Conservation (phyloP, 2,113 vertebrate genomes). For the Sebastes schlegelii region DNA sequence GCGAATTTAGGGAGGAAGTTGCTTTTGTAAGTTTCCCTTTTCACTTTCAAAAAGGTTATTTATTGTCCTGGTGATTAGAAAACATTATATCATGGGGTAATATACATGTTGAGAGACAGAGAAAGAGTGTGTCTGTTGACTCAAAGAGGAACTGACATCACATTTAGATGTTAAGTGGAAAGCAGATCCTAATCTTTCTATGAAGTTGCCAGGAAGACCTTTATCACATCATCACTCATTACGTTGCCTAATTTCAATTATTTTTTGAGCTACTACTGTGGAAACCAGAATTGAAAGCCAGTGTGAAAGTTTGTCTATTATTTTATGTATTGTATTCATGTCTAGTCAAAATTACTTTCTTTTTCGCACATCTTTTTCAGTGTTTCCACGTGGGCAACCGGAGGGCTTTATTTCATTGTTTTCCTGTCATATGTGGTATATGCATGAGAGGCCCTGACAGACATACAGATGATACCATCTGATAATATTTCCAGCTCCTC, state of each 20-base stretch:
- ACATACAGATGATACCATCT: conserved; percentile 68
- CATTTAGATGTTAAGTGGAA: background rate
- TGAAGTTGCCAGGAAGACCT: background rate
- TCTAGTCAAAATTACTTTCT: background rate
- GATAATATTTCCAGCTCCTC: conserved; percentile 50
- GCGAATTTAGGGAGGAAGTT: conserved; percentile 17
- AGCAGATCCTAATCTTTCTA: conserved; percentile 14
- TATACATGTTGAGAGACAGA: background rate
- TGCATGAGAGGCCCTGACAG: conserved; percentile 32
- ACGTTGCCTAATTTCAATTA: conserved; percentile 42
- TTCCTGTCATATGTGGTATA: conserved; percentile 68
- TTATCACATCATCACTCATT: conserved; percentile 19
- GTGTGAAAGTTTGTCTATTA: conserved; percentile 8
- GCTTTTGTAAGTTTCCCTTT: conserved; percentile 27
- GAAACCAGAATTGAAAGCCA: conserved; percentile 36
- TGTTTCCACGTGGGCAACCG: conserved; percentile 70
- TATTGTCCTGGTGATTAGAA: background rate
- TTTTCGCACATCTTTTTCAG: background rate
- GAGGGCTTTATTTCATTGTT: conserved; percentile 20
- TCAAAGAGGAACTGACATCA: conserved; percentile 13
- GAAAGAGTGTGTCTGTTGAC: background rate
- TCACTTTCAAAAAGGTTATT: background rate
- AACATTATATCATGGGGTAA: background rate
- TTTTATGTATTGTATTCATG: conserved; percentile 1
- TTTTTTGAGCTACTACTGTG: background rate